Base-by-base conservation (phyloP, 2,888 invertebrate species). In the Plemyria rubiginata region DNA sequence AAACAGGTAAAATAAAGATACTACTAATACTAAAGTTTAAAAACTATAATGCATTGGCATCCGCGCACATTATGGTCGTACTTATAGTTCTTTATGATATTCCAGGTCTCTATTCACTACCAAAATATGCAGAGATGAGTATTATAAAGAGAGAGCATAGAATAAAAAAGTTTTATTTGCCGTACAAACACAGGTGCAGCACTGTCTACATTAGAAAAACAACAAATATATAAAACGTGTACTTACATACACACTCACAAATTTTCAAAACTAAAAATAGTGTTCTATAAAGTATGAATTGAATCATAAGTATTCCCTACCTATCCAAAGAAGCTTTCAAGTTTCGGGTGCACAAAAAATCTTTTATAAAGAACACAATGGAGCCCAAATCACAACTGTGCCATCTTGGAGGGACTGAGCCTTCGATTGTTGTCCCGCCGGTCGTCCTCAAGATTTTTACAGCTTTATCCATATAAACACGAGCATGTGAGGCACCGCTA, bases 351-450 rank as follows among this genome's bases (percentile, higher is more conserved):
- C 65, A 74, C 74, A 73, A 73, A 76, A 73, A 70, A 73, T 73
- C 75, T 72, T 79, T 77, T 73, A 76, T 76, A 70, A 64, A 68
- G 68, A 73, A 71, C 65, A 78, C 79, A 81, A 81, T 80, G 75
- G 76, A 74, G 75, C 71, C 71, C 72, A 77, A 81, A 80, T 81
- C 81, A 80, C 77, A 80, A 72, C 72, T 72, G 73, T 71, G 75
- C 70, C 73, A 77, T 79, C 75, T 77, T 69, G 72, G 70, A 71
- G 74, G 73, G 76, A 78, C 76, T 72, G 70, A 78, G 66, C 70
- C 70, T 70, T 66, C 75, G 73, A 76, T 76, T 78, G 77, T 78
- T 73, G 76, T 78, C 77, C 78, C 79, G 62, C 66, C 77, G 75
- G 79, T 66, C 70, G 62, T 65, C 71, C 71, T 66, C 70, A 74